Percentiles rank a stretch among this genome's conserved stretches.
Conservation (phyloP, 92 coral and sea anemone genomes). For the Palythoa heliodiscus region DNA sequence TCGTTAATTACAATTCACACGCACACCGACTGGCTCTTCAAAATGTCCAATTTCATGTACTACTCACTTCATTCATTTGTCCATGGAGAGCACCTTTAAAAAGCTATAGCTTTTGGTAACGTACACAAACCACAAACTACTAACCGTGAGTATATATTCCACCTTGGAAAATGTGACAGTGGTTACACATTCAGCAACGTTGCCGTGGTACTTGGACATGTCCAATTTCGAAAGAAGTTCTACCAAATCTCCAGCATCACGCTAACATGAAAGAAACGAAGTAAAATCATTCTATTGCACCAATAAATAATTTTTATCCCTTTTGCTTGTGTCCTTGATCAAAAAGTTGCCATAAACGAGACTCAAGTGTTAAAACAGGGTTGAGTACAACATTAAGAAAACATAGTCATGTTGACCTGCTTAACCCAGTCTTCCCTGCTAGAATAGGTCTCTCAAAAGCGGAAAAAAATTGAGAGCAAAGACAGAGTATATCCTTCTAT, state of each 20-base stretch:
- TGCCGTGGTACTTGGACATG: slow-evolving; percentile 30
- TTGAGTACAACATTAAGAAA: no score
- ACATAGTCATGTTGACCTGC: no score
- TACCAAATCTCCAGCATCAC: slow-evolving; percentile 12
- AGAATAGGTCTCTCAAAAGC: no score
- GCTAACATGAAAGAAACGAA: neutral
- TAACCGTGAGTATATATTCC: slow-evolving; percentile 27
- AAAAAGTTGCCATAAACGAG: neutral
- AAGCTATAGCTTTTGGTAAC: neutral
- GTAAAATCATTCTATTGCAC: neutral
- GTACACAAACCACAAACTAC: neutral
- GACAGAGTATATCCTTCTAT: no score
- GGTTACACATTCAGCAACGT: slow-evolving; percentile 22
- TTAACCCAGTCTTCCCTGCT: no score
- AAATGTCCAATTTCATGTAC: no score
- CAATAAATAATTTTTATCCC: neutral
- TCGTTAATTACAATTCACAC: no score
- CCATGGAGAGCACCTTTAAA: no score
- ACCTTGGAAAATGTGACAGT: slow-evolving; percentile 22
- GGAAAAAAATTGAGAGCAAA: no score
- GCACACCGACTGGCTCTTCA: no score
- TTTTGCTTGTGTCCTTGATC: neutral
- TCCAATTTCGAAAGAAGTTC: slow-evolving; percentile 21
- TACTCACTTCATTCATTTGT: no score
- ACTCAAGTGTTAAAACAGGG: no score